Percentiles rank a stretch among this genome's conserved stretches.
These are phyloP conservation scores for Microcebus jonahi DNA, from an alignment of 2,113 vertebrate species.

Conservation along the genomic window DNA sequence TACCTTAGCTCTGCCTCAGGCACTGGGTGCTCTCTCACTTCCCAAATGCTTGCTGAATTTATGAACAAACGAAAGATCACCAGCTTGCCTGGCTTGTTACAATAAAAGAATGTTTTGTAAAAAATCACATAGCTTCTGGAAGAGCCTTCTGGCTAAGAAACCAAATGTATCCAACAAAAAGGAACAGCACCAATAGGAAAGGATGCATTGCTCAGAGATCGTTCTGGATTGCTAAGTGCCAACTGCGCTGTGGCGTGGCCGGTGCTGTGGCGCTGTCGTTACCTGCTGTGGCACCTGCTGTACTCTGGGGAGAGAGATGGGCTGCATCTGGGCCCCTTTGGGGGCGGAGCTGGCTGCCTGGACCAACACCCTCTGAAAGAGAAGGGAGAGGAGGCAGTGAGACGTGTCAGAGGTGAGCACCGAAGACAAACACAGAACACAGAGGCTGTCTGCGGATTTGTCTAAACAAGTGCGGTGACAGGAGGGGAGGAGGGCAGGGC, in stretches of 20 bases:
- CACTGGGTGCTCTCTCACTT: not conserved
- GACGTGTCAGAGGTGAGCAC: not conserved
- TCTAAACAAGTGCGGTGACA: fast-evolving
- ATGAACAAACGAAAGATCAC: not conserved
- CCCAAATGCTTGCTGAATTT: not conserved
- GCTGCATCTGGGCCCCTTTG: constrained; percentile 94
- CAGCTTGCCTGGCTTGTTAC: not conserved
- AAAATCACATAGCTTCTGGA: not conserved
- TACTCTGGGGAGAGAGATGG: constrained; percentile 91
- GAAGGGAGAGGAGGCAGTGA: not conserved
- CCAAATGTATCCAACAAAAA: not conserved
- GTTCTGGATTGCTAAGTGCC: fast-evolving
- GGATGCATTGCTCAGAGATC: not conserved
- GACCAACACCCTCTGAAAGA: constrained; percentile 94
- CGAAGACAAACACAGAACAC: not conserved
- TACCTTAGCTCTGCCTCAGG: not conserved
- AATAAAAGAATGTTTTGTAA: not conserved
- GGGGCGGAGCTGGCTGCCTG: constrained; percentile 93
- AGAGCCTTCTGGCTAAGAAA: not conserved
- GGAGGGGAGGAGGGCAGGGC: not conserved
- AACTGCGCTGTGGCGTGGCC: fast-evolving
- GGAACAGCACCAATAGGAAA: not conserved
- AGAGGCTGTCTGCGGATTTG: not conserved
- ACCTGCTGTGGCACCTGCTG: constrained; percentile 97
- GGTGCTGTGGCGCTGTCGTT: constrained; percentile 64